Evolutionary conservation across 2,888 invertebrate species (phyloP).

Genomic region (Lochmaea crataegi): DNA sequence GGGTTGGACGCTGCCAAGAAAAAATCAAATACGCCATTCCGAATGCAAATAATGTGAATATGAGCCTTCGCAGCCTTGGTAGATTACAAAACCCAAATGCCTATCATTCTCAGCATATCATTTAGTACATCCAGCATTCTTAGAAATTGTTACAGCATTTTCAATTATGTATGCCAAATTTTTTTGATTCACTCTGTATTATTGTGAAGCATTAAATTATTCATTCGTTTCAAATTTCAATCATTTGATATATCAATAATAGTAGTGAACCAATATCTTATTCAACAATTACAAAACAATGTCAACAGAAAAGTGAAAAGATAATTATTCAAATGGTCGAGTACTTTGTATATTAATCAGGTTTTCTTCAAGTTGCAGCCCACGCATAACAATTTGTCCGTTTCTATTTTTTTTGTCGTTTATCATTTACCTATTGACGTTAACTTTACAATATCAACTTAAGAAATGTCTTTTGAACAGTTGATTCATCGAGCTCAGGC

Average conservation of each 20-base stretch:
- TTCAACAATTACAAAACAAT: constrained; percentile 2
- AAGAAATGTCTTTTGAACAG: not conserved
- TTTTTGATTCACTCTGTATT: not conserved
- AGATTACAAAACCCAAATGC: no score
- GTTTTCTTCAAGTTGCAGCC: not conserved
- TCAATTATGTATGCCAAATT: no score
- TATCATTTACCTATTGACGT: constrained; percentile 5
- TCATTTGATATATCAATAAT: not conserved
- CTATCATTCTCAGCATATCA: no score
- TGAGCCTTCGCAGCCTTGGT: no score
- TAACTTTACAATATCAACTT: not conserved
- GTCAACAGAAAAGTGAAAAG: not conserved
- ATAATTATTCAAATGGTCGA: constrained; percentile 12
- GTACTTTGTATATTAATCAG: not conserved
- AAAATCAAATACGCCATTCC: no score
- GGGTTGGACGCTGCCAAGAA: no score
- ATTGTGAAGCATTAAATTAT: not conserved
- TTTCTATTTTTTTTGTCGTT: constrained; percentile 6
- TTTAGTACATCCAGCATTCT: no score
- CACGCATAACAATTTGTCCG: constrained; percentile 6
- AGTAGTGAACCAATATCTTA: not conserved
- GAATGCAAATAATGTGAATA: no score
- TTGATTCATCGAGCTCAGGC: no score
- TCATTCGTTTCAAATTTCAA: not conserved
- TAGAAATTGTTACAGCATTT: no score